Evolutionary conservation across 2,113 vertebrate genomes (phyloP), one percentile per base, ranked within the genome.

Genomic region (Sphyrna mokarran): DNA sequence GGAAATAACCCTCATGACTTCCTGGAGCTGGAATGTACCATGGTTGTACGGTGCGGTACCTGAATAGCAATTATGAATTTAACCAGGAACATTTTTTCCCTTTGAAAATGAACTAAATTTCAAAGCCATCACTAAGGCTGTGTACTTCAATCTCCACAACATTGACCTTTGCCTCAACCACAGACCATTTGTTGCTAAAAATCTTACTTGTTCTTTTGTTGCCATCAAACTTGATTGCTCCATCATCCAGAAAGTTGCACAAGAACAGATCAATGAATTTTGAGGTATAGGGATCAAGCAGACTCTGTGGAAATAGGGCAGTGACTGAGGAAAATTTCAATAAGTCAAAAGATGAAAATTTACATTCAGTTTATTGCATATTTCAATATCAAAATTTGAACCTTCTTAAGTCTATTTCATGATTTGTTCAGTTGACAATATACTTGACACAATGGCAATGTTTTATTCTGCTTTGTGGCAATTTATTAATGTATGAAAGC

Each of bases 271-370:
- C 85, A n/a, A 37, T 22, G 22, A 90, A 58, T 54, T 89, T 29
- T 33, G 58, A 16, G 0, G 11, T 66, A 18, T 91, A 37, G 61
- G 16, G 18, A 9, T 16, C 37, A 37, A 63, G 61, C 89, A 66
- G 16, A 93, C 87, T 22, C 33, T n/a, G 66, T 93, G 58, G 63
- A 66, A 93, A 40, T n/a, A 63, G 16, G 48, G 13, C 29, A 90
- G 10, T 61, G 54, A 16, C 58, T 61, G 26, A 16, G 54, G 20
- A 89, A 89, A 58, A 58, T 14, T 33, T 13, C 7, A 14, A 54
- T 37, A 23, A 94, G 29, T 95, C 93, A 95, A 95, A 70, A 72
- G 68, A 72, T 95, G 37, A 72, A 95, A 95, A 63, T 29, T 13
- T 94, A 11, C 68, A 29, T 9, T 14, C 8, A 11, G 40, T 37